Conservation (phyloP, 2,888 invertebrate species). For the Odontomyia ornata region DNA sequence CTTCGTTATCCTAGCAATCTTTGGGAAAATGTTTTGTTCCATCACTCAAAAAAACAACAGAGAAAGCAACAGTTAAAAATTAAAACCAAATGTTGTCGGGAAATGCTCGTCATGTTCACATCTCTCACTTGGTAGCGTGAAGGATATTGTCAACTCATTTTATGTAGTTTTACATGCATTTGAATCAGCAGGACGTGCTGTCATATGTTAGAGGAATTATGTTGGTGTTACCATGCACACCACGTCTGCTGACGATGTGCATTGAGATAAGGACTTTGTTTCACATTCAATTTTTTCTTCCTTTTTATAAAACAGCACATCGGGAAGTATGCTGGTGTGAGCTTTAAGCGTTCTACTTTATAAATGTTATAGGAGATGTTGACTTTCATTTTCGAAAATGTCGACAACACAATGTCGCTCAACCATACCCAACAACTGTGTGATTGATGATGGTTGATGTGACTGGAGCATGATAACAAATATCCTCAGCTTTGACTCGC, state of each 20-base stretch:
- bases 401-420: background rate
- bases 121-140: slow-evolving; percentile 5
- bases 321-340: too few relatives aligned
- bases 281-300: too few relatives aligned
- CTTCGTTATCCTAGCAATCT: slow-evolving; percentile 34
- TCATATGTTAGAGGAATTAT: background rate
- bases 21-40: slow-evolving; percentile 41
- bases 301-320: too few relatives aligned
- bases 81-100: slow-evolving; percentile 31
- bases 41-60: background rate
- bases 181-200: background rate
- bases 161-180: slow-evolving; percentile 17
- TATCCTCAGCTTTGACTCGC: slow-evolving; percentile 31
- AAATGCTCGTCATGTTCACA: slow-evolving; percentile 24
- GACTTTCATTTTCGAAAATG: too few relatives aligned
- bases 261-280: background rate
- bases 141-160: slow-evolving; percentile 24
- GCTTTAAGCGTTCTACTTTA: too few relatives aligned
- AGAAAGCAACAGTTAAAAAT: slow-evolving; percentile 28
- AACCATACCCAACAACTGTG: slow-evolving; percentile 16
- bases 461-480: slow-evolving; percentile 35
- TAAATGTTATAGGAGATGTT: too few relatives aligned
- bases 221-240: background rate
- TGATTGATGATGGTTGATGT: slow-evolving; percentile 38
- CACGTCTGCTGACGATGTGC: background rate